These are phyloP conservation scores for Empis livida DNA, from an alignment of 2,888 invertebrate genomes.

Conservation along the genomic window DNA sequence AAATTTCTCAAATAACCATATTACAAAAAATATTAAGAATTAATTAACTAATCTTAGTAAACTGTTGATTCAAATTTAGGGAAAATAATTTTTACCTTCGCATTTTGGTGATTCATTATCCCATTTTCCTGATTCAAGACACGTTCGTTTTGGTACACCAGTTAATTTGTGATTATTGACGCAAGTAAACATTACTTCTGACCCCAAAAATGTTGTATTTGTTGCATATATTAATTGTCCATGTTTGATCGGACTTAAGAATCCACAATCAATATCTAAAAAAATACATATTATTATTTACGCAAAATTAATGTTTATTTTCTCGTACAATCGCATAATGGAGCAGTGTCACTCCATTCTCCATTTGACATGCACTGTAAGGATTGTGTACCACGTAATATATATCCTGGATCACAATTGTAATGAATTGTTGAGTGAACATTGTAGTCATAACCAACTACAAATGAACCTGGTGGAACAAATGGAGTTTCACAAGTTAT, in stretches of 20 bases:
- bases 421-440: slow-evolving; percentile 79
- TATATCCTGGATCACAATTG: slow-evolving; percentile 75
- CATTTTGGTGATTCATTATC: slow-evolving; percentile 74
- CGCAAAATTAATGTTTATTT: neutral
- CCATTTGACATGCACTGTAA: slow-evolving; percentile 63
- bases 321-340: slow-evolving; percentile 70
- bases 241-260: slow-evolving; percentile 63
- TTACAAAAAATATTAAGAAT: too few relatives aligned
- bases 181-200: slow-evolving; percentile 68
- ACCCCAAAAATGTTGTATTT: slow-evolving; percentile 67
- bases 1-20: too few relatives aligned
- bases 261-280: slow-evolving; percentile 77
- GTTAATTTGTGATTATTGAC: slow-evolving; percentile 64
- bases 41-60: too few relatives aligned
- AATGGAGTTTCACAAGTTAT: slow-evolving; percentile 79
- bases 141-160: slow-evolving; percentile 58
- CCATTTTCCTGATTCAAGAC: slow-evolving; percentile 67
- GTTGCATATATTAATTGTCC: slow-evolving; percentile 65
- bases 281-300: neutral
- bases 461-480: slow-evolving; percentile 72
- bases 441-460: slow-evolving; percentile 80
- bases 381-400: slow-evolving; percentile 56
- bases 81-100: slow-evolving; percentile 40
- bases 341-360: slow-evolving; percentile 72
- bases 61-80: neutral